Evolutionary conservation across 2,797 vertebrate genomes (phyloP), one percentile per base, ranked within the genome.

Genomic region (Darevskia nairensis): DNA sequence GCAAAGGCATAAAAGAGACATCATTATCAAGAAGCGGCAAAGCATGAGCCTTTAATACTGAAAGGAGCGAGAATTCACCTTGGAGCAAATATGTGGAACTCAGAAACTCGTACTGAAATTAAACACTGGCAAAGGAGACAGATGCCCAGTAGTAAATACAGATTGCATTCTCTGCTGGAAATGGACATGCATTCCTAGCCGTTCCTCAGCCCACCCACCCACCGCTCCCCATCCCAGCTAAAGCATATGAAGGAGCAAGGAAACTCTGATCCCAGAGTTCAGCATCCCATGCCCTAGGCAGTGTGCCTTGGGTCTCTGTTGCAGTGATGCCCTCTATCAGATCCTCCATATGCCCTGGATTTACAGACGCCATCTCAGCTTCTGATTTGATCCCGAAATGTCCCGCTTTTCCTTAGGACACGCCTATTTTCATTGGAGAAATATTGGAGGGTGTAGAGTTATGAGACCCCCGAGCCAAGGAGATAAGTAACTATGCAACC

Each of bases 1-100:
- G 83, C 89, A 69, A 23, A 81, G 80, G 76, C 68, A 82, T 32
- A 68, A 66, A 72, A 32, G 83, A 64, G 84, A 88, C 83, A 29
- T 68, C 85, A 61, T 91, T 71, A 86, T 35, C 84, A 68, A 78
- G 76, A 66, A 13, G 9, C 1, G 8, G 19, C 50, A 41, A 88
- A 29, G 21, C 86, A 21, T 77, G 76, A 90, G 9, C 46, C 7
- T 87, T 59, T 5, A 27, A 29, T 1, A 29, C 88, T 90, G 90
- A 86, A 89, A 1, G 74, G 85, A 82, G 80, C 41, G 80, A 1
- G 8, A 8, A 13, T 89, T 46, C 7, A 46, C 64, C 27, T 3
- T 4, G 29, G 39, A 46, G n/a, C 39, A 76, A 87, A 25, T 66
- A 32, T 44, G 35, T 46, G 8, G 7, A 35, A 68, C 21, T 59